Evolutionary conservation across 2,113 vertebrate species (phyloP), one percentile per base, ranked within the genome.

Genomic region (Suricata suricatta): DNA sequence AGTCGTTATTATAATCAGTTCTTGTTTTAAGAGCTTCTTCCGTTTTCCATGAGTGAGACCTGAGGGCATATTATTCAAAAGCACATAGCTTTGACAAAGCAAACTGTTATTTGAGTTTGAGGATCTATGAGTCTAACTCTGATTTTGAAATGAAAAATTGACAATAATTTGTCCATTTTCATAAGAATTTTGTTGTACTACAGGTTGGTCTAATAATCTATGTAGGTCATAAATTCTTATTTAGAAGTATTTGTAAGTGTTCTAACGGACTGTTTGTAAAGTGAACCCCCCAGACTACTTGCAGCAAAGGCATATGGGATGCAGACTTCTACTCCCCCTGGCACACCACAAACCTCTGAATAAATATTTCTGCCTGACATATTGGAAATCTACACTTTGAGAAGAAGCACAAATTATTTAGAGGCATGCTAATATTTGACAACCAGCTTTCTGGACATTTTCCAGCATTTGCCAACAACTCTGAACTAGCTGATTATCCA

Each of bases 1-100:
- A 79, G 35, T 83, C 16, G 14, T 94, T 66, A 10, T 93, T 90
- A 66, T 91, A 93, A 95, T 92, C 60, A 84, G 54, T 79, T 97
- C 31, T 87, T 92, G 63, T 92, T 90, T 50, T 87, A 92, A 97
- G 76, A 44, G 35, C 8, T 92, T 25, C 77, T 94, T 91, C 47
- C 10, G 0, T 66, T 86, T 94, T 94, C 72, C 84, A 21, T 94
- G 35, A 88, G 27, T 54, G 38, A 90, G 80, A 96, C 66, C 60
- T 88, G 13, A 93, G 15, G 19, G 35, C 1, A 66, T 88, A 47
- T 66, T 90, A 38, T 71, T 95, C 11, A 69, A 35, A 93, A 89
- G 60, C 41, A 81, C 74, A 66, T 1, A 90, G 64, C 54, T 93
- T 95, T 95, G 12, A 85, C 33, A 95, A 83, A 93, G 10, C 11